Base-by-base conservation (phyloP, 2,113 vertebrate species). In the Gadus macrocephalus region DNA sequence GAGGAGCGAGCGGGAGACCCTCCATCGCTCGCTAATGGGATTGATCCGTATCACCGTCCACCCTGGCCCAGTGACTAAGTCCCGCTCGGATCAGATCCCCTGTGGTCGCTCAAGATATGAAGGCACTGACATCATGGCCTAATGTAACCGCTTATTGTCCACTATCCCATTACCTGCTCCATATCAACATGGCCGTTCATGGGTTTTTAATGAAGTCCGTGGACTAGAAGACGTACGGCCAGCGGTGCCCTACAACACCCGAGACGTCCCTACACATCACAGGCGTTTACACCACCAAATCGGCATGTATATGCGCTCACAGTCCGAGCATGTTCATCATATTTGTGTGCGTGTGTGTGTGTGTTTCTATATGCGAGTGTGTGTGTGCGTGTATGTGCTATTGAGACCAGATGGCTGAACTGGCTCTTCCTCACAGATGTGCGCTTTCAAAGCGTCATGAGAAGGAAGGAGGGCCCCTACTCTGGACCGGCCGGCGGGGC, bases 321-420 rank as follows among this genome's bases (percentile, higher is more conserved):
- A 35, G 4, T 35, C 31, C 31, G 4, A 4, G 31, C 31, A 7
- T 35, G 31, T 35, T 35, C 31, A 4, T 35, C 6, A 35, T 35
- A 35, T 35, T 35, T 35, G 31, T 35, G 31, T 35, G 20, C 1
- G 20, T 1, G 20, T 20, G 25, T 25, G 25, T 25, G 25, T 55
- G 20, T 53, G 25, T 25, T 25, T 25, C 25, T 25, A 25, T 25
- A 25, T 25, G 25, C 2, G 25, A 25, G 38, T 42, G 38, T 42
- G 12, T 49, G 42, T 49, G 12, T 49, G 42, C 8, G 69, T 67
- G 22, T 55, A 9, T 9, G 42, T 9, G 42, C 42, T 9, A 49
- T 49, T 49, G 42, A 71, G 71, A 82, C 86, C 87, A 90, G 85
- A 89, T 87, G 87, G 82, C 38, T 38, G 72, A 76, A 53, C 68